Base-by-base conservation (phyloP, 2,113 vertebrate genomes). In the Notarius quadriscutis region DNA sequence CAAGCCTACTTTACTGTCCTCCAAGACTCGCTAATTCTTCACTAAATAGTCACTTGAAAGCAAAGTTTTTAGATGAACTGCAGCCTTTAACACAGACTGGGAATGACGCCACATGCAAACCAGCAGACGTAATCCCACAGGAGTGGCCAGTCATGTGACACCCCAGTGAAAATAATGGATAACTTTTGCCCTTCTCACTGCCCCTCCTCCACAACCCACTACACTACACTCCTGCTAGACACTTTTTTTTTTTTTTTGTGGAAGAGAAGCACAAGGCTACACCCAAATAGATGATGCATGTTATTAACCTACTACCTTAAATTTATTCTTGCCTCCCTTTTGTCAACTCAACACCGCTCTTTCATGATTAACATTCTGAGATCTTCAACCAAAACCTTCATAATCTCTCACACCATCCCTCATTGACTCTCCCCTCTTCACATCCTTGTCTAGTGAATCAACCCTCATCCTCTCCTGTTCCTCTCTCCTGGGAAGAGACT, bases 181-280 rank as follows among this genome's bases (percentile, higher is more conserved):
- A 88, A 92, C 86, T 86, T 86, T 87, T 89, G 83, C 86, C 78
- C 86, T 74, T 82, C 22, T 57, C 86, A 67, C 20, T 20, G 22
- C 81, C 51, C 71, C 78, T 87, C 84, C 84, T 87, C 84, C 86
- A 78, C 75, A 58, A 48, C 72, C 20, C 9, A 71, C 25, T 51
- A 20, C 86, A 90, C 89, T 90, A 86, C 83, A 20, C 30, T 41
- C 74, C 75, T 69, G 58, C 58, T 34, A 48, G 58, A 62, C 74
- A 63, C 34, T 22, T 22, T 22, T 53, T 53, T n/a, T n/a, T n/a
- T n/a, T n/a, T n/a, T n/a, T 48, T 12, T 51, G 5, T 10, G 22
- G 9, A 84, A 58, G 27, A 20, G 55, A 62, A 78, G 58, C 51
- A 62, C 18, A 5, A 53, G 72, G 25, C 17, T 58, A 82, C 41